Evolutionary conservation across 92 coral and sea anemone species (phyloP), one percentile per base, ranked within the genome.

Genomic region (Zoanthus gigantus): DNA sequence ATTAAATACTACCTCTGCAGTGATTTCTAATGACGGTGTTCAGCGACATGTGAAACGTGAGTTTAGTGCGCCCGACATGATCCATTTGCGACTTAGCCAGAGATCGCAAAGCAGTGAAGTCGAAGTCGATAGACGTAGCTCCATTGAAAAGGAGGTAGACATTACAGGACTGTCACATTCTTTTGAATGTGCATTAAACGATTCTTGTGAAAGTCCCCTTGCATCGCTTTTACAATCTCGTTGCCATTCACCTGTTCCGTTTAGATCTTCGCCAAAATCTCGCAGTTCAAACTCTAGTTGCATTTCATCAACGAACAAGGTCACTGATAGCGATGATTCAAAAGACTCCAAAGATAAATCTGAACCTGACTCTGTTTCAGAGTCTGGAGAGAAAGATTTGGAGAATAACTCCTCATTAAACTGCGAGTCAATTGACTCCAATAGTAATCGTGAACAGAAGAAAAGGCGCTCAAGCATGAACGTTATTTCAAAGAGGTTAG

Each of bases 181-280:
- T 9, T 67, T 81, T 29, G 75, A 81, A 2, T 81, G 85, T 50
- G 85, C 85, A 6, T 67, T 81, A 23, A 81, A 81, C 13, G 85
- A 81, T 63, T 29, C 85, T 9, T 81, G 74, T 17, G 85, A 63
- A 45, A 81, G 63, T 81, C 63, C 75, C 1, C 74, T 50, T 45
- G 58, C 44, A 56, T 23, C 60, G 18, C 61, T 46, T 23, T 68
- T 29, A 7, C 56, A 66, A 31, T 65, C 56, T 46, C 85, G 85
- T 81, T 67, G 85, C 65, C 63, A 81, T 28, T 81, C 85, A 52
- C 85, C 85, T 8, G 28, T 81, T 81, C 85, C 85, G 46, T 81
- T 81, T 81, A 45, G 74, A 23, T 28, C 28, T 65, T 81, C 85
- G 34, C 50, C 85, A 46, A 66, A 67, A 16, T 66, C 60, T 13